These are phyloP conservation scores for Lepidochrysops patricia DNA, from an alignment of 2,888 invertebrate genomes.

Conservation along the genomic window DNA sequence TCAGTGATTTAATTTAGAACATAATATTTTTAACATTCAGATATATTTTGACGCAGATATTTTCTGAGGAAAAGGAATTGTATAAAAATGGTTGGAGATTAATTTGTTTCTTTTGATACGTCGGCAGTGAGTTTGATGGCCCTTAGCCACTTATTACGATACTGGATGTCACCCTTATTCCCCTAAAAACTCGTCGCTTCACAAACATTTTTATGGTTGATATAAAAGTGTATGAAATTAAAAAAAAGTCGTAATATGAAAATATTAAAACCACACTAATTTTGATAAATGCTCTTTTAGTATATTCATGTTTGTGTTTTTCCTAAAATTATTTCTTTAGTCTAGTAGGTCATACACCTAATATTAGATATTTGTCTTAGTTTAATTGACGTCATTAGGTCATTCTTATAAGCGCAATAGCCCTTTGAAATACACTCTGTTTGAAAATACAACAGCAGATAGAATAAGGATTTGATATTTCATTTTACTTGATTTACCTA, in stretches of 20 bases:
- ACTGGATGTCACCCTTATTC: not conserved
- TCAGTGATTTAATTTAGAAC: not conserved
- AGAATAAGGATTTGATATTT: too few relatives aligned
- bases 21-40: not conserved
- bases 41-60: not conserved
- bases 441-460: too few relatives aligned
- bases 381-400: too few relatives aligned
- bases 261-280: too few relatives aligned
- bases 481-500: too few relatives aligned
- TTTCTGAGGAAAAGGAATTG: not conserved
- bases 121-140: not conserved
- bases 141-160: not conserved
- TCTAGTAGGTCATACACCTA: too few relatives aligned
- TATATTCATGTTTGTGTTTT: not conserved
- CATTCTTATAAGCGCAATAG: too few relatives aligned
- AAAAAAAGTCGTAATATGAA: not conserved
- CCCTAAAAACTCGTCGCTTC: not conserved
- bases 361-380: too few relatives aligned
- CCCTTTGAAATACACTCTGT: too few relatives aligned
- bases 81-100: not conserved
- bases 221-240: not conserved
- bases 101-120: conserved; percentile 9
- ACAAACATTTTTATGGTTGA: not conserved
- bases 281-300: not conserved
- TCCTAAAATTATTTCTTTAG: not conserved